Percentiles rank a stretch among this genome's conserved stretches.
These are phyloP conservation scores for Rhegmatorhina hoffmannsi DNA, from an alignment of 2,113 vertebrate species.

Conservation along the genomic window DNA sequence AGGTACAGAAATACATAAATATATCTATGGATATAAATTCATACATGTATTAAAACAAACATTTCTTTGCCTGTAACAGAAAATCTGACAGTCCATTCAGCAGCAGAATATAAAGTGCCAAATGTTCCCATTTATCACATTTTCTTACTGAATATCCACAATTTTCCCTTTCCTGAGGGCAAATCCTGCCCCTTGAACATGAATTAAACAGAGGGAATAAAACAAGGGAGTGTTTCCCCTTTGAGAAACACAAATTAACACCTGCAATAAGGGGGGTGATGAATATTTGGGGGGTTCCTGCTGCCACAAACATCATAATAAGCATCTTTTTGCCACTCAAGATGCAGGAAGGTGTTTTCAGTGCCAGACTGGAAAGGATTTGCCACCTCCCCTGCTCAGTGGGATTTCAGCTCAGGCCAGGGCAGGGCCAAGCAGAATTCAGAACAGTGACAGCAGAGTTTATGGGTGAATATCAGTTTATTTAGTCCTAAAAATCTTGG, in stretches of 20 bases:
- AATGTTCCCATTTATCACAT: neutral
- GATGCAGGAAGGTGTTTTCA: neutral
- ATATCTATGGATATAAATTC: neutral
- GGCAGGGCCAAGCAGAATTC: neutral
- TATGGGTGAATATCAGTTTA: neutral
- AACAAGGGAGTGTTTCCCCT: neutral
- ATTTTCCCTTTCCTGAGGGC: neutral
- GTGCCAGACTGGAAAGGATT: neutral
- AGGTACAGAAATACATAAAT: neutral
- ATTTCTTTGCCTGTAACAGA: neutral
- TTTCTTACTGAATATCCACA: neutral
- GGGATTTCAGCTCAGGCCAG: neutral
- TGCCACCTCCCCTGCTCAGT: neutral
- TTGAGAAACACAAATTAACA: neutral
- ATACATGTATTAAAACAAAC: neutral
- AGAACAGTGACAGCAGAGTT: fast-evolving
- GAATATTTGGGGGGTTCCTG: neutral
- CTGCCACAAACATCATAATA: neutral
- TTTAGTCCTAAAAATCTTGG: neutral
- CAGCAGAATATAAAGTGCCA: neutral
- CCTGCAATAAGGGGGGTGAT: neutral
- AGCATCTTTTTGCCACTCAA: neutral
- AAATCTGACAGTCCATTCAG: neutral
- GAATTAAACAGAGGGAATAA: neutral
- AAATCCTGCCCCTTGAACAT: neutral